Evolutionary conservation across 2,113 vertebrate species (phyloP).

Genomic region (Athene cunicularia): DNA sequence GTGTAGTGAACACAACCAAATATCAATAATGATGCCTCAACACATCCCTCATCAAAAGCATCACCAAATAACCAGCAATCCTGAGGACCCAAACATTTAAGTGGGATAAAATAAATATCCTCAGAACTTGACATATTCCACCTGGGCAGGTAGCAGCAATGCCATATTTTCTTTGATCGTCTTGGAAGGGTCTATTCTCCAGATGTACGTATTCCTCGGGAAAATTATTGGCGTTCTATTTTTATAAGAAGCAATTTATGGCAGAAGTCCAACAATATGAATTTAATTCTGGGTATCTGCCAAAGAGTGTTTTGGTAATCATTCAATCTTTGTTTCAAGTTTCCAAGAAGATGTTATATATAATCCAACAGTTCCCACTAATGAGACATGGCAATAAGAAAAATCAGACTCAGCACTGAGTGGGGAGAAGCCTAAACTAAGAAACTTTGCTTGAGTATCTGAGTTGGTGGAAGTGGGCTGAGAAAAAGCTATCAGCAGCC

Average conservation of each 20-base stretch:
- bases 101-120: neutral
- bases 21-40: neutral
- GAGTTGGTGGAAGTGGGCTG: neutral
- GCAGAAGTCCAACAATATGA: neutral
- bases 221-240: neutral
- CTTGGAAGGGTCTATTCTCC: neutral
- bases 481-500: neutral
- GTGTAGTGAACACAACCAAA: neutral
- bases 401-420: neutral
- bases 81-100: neutral
- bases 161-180: neutral
- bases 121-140: neutral
- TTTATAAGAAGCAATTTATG: slow-evolving; percentile 4
- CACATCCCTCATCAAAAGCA: neutral
- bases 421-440: neutral
- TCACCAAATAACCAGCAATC: neutral
- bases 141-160: neutral
- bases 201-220: neutral
- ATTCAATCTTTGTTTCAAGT: slow-evolving; percentile 14
- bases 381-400: neutral
- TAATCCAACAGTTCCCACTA: slow-evolving; percentile 3
- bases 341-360: slow-evolving; percentile 2
- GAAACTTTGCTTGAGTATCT: neutral
- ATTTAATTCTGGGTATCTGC: neutral
- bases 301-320: neutral